Percentiles rank a stretch among this genome's conserved stretches.
Conservation (phyloP, 2,888 invertebrate species). For the Torymus aiolomorphi region DNA sequence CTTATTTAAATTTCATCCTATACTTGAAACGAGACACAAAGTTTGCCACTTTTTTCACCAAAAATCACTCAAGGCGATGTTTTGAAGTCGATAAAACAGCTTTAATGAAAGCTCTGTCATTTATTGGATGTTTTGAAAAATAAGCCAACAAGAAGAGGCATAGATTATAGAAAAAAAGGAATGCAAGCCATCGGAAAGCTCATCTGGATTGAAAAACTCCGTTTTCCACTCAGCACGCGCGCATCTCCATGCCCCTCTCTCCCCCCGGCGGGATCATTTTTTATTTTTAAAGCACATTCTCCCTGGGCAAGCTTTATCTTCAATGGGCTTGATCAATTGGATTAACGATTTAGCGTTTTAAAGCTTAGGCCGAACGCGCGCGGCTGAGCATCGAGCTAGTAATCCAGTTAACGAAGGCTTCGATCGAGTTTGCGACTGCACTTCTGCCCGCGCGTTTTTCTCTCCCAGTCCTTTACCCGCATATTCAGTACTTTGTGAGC, state of each 20-base stretch:
- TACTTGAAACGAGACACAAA: no score
- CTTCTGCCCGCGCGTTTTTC: slow-evolving; percentile 20
- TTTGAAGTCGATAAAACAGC: no score
- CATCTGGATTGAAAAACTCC: neutral
- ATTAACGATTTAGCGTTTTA: slow-evolving; percentile 40
- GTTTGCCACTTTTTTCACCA: no score
- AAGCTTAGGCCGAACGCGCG: slow-evolving; percentile 16
- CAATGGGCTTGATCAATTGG: slow-evolving; percentile 26
- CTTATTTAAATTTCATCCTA: no score
- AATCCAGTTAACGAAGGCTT: slow-evolving; percentile 43
- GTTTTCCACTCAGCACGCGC: slow-evolving; percentile 18
- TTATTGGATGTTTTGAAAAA: no score
- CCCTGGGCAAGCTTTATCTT: slow-evolving; percentile 27
- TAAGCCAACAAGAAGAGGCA: no score
- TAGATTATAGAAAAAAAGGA: neutral
- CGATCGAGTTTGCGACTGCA: slow-evolving; percentile 39
- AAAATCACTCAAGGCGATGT: no score
- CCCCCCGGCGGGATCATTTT: neutral
- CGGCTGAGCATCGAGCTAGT: neutral
- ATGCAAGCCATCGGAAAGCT: neutral
- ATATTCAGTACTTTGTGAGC: neutral
- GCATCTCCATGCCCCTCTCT: neutral
- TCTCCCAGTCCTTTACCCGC: neutral
- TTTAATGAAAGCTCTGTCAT: no score
- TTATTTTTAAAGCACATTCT: slow-evolving; percentile 19